phyloP scores from a whole-genome alignment of 2,797 vertebrate genomes.

The Pseudochromis fuscus region DNA sequence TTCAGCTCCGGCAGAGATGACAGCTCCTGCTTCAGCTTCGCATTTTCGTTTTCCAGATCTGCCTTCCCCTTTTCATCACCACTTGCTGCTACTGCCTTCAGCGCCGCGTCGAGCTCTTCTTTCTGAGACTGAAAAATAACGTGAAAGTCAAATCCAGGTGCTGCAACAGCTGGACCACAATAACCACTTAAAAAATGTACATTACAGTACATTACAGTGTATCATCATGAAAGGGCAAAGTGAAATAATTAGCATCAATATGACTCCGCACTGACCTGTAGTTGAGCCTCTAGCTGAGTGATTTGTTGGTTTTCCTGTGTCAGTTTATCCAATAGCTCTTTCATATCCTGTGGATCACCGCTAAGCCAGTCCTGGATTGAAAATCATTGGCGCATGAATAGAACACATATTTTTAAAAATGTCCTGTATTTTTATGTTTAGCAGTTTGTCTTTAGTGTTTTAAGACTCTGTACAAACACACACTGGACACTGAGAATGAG shows the following conservation, averaged over 20 bases:
- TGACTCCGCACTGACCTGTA: constrained; percentile 85
- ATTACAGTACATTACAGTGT: neutral
- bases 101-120: constrained; percentile 84
- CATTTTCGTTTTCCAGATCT: constrained; percentile 82
- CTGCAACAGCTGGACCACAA: neutral
- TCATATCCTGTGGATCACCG: constrained; percentile 77
- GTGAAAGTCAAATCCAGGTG: neutral
- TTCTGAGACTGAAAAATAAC: constrained; percentile 84
- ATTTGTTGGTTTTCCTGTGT: constrained; percentile 94
- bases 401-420: constrained; percentile 49
- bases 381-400: constrained; percentile 56
- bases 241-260: constrained; percentile 39
- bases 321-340: constrained; percentile 89
- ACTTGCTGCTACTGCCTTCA: constrained; percentile 65
- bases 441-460: constrained; percentile 22
- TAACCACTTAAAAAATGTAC: neutral
- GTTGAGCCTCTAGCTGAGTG: constrained; percentile 87
- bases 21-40: constrained; percentile 81
- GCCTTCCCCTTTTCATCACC: constrained; percentile 60
- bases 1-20: constrained; percentile 81
- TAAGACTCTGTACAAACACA: constrained; percentile 13
- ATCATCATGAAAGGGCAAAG: constrained; percentile 7
- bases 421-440: constrained; percentile 14
- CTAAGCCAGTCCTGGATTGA: constrained; percentile 72
- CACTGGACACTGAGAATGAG: constrained; percentile 4